phyloP scores from a whole-genome alignment of 2,797 vertebrate species.

The Catharus ustulatus region DNA sequence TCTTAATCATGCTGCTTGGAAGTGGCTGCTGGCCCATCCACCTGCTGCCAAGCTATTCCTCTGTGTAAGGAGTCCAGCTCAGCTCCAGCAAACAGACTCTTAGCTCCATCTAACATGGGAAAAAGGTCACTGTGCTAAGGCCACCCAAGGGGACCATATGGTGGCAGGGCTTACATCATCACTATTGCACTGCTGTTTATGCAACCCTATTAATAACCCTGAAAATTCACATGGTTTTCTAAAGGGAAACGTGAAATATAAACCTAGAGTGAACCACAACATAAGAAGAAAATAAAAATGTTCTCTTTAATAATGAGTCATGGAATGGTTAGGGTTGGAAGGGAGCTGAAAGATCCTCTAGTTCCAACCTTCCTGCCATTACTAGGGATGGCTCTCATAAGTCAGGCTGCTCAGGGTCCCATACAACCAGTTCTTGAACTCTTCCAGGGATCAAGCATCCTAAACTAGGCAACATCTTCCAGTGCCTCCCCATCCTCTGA shows the following conservation, averaged over 20 bases:
- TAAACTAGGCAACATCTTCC: neutral
- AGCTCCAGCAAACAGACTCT: neutral
- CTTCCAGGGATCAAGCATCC: neutral
- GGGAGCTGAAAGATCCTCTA: neutral
- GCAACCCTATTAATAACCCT: conserved; percentile 18
- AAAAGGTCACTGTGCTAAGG: conserved; percentile 4
- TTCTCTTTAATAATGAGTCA: neutral
- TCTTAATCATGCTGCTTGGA: conserved; percentile 65
- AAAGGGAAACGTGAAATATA: neutral
- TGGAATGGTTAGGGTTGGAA: neutral
- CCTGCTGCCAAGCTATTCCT: conserved; percentile 38
- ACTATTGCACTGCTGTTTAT: neutral
- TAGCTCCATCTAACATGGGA: neutral
- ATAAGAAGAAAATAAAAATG: neutral
- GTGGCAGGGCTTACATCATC: neutral
- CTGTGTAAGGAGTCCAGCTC: neutral
- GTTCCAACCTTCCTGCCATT: neutral
- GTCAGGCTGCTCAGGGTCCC: neutral
- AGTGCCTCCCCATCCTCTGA: neutral
- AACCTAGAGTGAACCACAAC: neutral
- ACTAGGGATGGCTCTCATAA: neutral
- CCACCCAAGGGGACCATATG: conserved; percentile 13
- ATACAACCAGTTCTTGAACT: neutral
- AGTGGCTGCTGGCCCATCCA: conserved; percentile 13
- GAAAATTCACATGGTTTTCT: neutral